Evolutionary conservation across 2,888 invertebrate species (phyloP).

Genomic region (Tetragnatha montana): DNA sequence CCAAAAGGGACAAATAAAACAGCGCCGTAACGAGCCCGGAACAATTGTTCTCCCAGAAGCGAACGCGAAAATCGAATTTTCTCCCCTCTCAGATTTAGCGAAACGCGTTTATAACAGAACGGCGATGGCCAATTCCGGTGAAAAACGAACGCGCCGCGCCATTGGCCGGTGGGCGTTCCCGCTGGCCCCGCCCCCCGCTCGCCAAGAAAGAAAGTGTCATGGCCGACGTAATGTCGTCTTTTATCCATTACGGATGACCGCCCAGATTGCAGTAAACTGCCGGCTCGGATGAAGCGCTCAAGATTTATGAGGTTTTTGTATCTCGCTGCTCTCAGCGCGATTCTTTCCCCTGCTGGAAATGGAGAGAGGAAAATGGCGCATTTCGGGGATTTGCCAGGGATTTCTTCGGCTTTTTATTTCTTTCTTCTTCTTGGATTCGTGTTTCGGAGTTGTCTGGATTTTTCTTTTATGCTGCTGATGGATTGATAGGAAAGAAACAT

Average conservation of each 20-base stretch:
- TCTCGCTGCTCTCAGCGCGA: conserved; percentile 14
- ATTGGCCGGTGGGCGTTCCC: conserved; percentile 45
- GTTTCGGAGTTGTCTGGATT: not conserved
- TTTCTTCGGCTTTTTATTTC: conserved; percentile 43
- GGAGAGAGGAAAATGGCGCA: conserved; percentile 18
- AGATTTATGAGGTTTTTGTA: conserved; percentile 65
- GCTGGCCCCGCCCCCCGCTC: conserved; percentile 23
- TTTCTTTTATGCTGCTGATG: conserved; percentile 4
- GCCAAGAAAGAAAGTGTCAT: conserved; percentile 62
- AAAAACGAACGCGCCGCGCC: conserved; percentile 30
- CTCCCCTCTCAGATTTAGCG: not conserved
- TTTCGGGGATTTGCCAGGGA: conserved; percentile 3
- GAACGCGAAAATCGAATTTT: not conserved
- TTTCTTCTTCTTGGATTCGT: conserved; percentile 26
- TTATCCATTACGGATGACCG: conserved; percentile 57
- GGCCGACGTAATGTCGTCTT: conserved; percentile 64
- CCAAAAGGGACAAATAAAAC: not conserved
- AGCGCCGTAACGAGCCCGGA: not conserved
- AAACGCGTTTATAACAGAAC: conserved; percentile 27
- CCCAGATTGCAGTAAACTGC: conserved; percentile 60
- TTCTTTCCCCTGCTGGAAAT: conserved; percentile 1
- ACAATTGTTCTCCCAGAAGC: not conserved
- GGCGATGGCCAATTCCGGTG: not conserved
- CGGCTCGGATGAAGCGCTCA: conserved; percentile 43
- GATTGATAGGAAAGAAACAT: conserved; percentile 35